Conservation (phyloP, 2,113 vertebrate genomes). For the Catharus bicknelli region DNA sequence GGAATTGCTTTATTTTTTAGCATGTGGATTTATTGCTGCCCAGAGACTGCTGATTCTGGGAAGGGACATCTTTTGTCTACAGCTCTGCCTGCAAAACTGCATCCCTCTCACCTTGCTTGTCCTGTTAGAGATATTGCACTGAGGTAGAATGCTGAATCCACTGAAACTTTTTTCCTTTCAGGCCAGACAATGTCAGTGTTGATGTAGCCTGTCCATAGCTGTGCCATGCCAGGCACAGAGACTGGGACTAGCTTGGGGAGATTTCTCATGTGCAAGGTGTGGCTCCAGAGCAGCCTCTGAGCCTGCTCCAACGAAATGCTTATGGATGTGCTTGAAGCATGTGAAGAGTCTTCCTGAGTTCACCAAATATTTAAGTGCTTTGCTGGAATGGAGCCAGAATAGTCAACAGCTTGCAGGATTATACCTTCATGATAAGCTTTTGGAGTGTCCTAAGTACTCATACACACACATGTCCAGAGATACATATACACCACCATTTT, state of each 20-base stretch:
- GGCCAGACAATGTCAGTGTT: neutral
- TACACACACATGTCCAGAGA: neutral
- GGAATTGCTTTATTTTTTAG: slow-evolving; percentile 8
- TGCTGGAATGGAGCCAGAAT: slow-evolving; percentile 23
- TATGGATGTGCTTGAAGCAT: neutral
- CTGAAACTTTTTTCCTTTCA: neutral
- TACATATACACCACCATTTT: neutral
- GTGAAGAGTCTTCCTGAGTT: neutral
- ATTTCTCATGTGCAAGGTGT: neutral
- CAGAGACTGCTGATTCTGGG: neutral
- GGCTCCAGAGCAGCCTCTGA: neutral
- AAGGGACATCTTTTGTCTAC: neutral
- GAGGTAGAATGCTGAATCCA: neutral
- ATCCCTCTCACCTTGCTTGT: neutral
- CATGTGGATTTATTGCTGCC: neutral
- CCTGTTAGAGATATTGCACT: neutral
- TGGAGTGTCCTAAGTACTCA: neutral
- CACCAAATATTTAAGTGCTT: slow-evolving; percentile 32
- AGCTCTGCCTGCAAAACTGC: neutral
- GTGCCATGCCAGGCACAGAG: neutral
- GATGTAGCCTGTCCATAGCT: neutral
- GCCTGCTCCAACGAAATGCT: neutral
- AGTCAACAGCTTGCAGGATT: neutral
- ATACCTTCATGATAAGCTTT: slow-evolving; percentile 15
- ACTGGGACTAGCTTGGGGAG: neutral